Percentiles rank a stretch among this genome's conserved stretches.
Evolutionary conservation across 2,797 vertebrate genomes (phyloP).

Genomic region (Clarias laeviceps): DNA sequence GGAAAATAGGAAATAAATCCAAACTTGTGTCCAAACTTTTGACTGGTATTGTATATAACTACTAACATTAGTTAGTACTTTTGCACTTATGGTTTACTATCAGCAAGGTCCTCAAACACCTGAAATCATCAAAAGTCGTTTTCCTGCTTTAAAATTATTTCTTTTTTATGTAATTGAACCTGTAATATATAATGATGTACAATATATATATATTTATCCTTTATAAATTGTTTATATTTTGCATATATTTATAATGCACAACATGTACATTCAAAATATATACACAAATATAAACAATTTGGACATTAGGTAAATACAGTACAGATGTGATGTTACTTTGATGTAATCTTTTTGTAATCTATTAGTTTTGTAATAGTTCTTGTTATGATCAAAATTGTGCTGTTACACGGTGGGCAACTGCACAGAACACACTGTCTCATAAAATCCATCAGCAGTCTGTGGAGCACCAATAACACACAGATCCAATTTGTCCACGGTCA

Average conservation of each 20-base stretch:
- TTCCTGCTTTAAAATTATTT: not conserved
- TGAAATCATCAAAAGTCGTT: not conserved
- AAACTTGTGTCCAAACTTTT: too few species aligned
- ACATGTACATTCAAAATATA: not conserved
- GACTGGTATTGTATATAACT: not conserved
- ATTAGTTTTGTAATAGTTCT: not conserved
- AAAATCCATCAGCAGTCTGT: constrained; percentile 41
- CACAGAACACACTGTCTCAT: constrained; percentile 45
- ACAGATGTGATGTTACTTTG: not conserved
- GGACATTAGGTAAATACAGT: not conserved
- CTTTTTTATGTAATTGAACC: not conserved
- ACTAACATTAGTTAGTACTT: not conserved
- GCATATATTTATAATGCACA: not conserved
- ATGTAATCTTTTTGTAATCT: too few species aligned
- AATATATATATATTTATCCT: not conserved
- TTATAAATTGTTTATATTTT: not conserved
- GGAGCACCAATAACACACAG: constrained; percentile 67
- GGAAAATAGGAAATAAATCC: too few species aligned
- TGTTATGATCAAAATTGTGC: not conserved
- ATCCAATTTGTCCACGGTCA: constrained; percentile 74
- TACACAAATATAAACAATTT: not conserved
- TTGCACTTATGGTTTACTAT: not conserved
- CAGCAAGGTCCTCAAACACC: not conserved
- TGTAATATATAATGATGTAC: not conserved
- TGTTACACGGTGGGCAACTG: constrained; percentile 46